Evolutionary conservation across 2,888 invertebrate species (phyloP), one percentile per base, ranked within the genome.

Genomic region (Lithophane semibrunnea): DNA sequence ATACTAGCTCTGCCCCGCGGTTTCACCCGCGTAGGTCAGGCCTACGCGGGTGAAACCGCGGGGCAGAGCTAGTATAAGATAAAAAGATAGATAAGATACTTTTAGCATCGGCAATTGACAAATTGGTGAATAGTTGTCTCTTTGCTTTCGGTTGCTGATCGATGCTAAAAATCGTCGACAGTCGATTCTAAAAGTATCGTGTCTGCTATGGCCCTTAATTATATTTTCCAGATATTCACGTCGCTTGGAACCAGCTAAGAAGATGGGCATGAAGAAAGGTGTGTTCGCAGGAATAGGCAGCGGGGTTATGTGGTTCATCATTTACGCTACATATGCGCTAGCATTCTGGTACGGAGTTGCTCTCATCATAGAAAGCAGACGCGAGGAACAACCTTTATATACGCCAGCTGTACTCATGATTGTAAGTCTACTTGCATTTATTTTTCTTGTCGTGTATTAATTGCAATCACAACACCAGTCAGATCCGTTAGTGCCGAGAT

Each of bases 271-370:
- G 0, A 97, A 94, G 84, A 97, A 98, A 88, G 98, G 98, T 0
- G 91, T 98, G 72, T 98, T 97, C 91, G 97, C 98, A 0, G 98
- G 98, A 0, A 92, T 98, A 0, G 98, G 98, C 0, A 97, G 97
- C 61, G 98, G 97, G 0, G 88, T 97, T 0, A 98, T 98, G 97
- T 98, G 98, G 98, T 95, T 98, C 66, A 97, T 98, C 73, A 97
- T 98, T 71, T 98, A 98, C 90, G 96, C 97, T 44, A 97, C 98
- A 72, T 98, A 98, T 91, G 97, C 98, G 0, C 91, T 98, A 12
- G 97, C 98, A 0, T 98, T 98, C 93, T 98, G 98, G 98, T 98
- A 98, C 91, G 98, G 98, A 0, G 97, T 98, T 0, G 97, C 97
- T 54, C 95, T 98, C 42, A 98, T 98, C 72, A 90, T 98, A 61